A percentile compares a stretch with the other conserved stretches of the same genome.
These are phyloP conservation scores for Hypomesus transpacificus DNA, from an alignment of 2,113 vertebrate species.

Conservation along the genomic window DNA sequence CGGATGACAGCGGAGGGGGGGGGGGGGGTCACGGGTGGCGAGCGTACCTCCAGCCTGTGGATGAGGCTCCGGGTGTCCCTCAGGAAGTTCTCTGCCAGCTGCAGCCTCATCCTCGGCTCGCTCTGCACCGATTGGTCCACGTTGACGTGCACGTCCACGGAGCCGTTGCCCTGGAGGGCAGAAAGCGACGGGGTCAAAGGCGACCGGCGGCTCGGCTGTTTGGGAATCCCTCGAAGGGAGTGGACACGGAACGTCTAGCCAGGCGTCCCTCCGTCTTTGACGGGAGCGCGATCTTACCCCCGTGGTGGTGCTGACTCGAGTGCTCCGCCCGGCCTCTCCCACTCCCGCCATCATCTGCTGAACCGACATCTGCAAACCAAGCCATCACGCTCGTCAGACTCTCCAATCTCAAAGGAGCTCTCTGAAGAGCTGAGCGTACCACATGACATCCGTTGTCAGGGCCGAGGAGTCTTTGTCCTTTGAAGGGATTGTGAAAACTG, in stretches of 20 bases:
- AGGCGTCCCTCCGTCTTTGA: too few relatives aligned
- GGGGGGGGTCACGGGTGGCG: constrained; percentile 17
- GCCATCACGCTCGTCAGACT: constrained; percentile 23
- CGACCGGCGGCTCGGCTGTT: neutral
- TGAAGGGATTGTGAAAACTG: too few relatives aligned
- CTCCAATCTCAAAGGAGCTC: neutral
- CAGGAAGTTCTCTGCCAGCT: constrained; percentile 82
- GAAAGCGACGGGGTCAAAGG: constrained; percentile 16
- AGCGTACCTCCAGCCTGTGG: constrained; percentile 75
- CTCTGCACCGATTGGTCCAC: constrained; percentile 76
- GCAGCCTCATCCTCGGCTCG: constrained; percentile 79
- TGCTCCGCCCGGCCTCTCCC: constrained; percentile 60
- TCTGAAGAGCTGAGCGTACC: neutral
- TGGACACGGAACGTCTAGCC: too few relatives aligned
- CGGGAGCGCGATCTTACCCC: constrained; percentile 50
- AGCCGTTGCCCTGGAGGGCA: constrained; percentile 65
- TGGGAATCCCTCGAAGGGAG: too few relatives aligned
- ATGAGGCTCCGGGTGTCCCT: constrained; percentile 76
- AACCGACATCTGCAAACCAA: constrained; percentile 58
- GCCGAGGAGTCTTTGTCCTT: too few relatives aligned
- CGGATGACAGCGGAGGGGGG: constrained; percentile 16
- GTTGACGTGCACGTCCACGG: constrained; percentile 81
- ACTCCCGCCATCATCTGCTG: constrained; percentile 74
- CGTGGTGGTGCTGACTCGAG: constrained; percentile 57
- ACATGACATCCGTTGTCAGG: neutral